A percentile compares a stretch with the other conserved stretches of the same genome.
Evolutionary conservation across 1,140 invertebrate species (phyloP).

Genomic region (Aphelinus atriplicis): DNA sequence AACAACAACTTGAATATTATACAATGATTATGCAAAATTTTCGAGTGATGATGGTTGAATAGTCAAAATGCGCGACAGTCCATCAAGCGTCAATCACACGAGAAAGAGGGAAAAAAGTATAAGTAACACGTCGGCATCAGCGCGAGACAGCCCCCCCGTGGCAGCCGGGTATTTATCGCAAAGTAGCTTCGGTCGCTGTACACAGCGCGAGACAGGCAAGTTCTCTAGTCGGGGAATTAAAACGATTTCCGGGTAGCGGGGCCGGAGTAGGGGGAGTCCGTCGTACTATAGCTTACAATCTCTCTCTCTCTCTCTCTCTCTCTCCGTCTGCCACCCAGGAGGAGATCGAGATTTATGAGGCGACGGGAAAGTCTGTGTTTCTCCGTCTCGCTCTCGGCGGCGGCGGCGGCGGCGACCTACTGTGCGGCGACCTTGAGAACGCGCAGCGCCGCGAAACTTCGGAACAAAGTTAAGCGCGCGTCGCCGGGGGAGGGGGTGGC

Average conservation of each 20-base stretch:
- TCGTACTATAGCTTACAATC: too few relatives aligned
- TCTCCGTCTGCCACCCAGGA: conserved; percentile 3
- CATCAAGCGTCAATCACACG: too few relatives aligned
- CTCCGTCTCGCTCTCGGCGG: conserved; percentile 34
- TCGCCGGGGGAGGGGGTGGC: neutral
- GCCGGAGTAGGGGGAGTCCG: conserved; percentile 39
- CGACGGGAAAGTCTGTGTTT: conserved; percentile 49
- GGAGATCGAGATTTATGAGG: conserved; percentile 61
- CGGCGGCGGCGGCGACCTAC: conserved; percentile 55
- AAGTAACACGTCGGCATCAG: too few relatives aligned
- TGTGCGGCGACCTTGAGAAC: conserved; percentile 59
- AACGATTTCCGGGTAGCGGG: conserved; percentile 41
- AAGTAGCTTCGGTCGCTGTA: neutral
- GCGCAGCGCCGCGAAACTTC: conserved; percentile 52
- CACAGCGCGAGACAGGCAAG: conserved; percentile 26
- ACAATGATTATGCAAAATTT: too few relatives aligned
- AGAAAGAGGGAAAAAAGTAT: too few relatives aligned
- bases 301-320: neutral
- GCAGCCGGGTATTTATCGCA: neutral
- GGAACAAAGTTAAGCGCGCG: conserved; percentile 58
- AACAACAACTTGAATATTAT: too few relatives aligned
- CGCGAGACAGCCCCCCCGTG: neutral
- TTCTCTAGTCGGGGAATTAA: conserved; percentile 45
- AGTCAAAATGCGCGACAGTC: too few relatives aligned
- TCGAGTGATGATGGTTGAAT: too few relatives aligned